Evolutionary conservation across 1,140 invertebrate species (phyloP).

Genomic region (Zaprionus davidi): DNA sequence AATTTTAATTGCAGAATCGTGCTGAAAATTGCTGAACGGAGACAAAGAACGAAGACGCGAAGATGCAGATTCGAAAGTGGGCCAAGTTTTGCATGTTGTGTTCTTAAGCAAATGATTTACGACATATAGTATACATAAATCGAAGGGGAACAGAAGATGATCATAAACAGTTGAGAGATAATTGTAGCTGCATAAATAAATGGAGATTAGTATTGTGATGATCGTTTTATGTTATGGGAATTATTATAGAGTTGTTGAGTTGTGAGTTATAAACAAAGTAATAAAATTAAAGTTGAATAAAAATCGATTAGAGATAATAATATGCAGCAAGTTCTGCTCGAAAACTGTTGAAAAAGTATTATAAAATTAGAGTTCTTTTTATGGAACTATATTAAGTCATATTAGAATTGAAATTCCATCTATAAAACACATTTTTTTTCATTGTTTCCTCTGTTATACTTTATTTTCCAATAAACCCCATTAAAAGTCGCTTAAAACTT

Average conservation of each 20-base stretch:
- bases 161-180: conserved; percentile 24
- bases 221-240: background rate
- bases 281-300: background rate
- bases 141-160: conserved; percentile 17
- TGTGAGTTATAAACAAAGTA: background rate
- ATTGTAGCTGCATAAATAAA: conserved; percentile 42
- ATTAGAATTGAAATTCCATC: no score
- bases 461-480: no score
- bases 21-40: conserved; percentile 36
- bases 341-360: no score
- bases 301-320: no score
- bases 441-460: no score
- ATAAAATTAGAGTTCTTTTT: no score
- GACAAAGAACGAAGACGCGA: conserved; percentile 15
- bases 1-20: conserved; percentile 80
- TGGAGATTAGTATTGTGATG: background rate
- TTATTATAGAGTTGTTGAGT: background rate
- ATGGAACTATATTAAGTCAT: no score
- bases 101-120: conserved; percentile 62
- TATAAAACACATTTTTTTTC: no score
- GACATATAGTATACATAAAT: conserved; percentile 22
- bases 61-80: conserved; percentile 55
- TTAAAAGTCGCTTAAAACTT: no score
- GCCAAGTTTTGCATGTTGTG: conserved; percentile 60
- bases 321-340: no score